Base-by-base conservation (phyloP, 2,888 invertebrate species). In the Thumatha senex region DNA sequence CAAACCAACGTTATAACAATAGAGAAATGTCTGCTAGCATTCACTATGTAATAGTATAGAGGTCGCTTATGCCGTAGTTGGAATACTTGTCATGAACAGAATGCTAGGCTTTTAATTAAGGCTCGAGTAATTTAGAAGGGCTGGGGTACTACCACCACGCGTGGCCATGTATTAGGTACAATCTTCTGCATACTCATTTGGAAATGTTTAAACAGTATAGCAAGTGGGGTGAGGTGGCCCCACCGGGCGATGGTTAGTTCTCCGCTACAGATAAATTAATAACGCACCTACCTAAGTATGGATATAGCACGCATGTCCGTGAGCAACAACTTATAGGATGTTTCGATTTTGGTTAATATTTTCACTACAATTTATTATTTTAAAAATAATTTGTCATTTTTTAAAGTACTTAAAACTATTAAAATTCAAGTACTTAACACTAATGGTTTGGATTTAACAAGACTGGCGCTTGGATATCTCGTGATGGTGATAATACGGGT, bases 91-190 rank as follows among this genome's bases (percentile, higher is more conserved):
- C 90, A 86, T 86, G 87, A 84, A 82, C 89, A 86, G 85, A 87
- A 89, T 88, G 82, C 87, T 84, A 79, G 82, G 87, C 84, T 88
- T 90, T 90, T 90, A 90, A 90, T 90, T 90, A 90, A 90, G 84
- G 84, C 86, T 78, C 75, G 70, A 85, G 90, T 90, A 90, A 89
- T 89, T 90, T 88, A 89, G 82, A 82, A 81, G 81, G 84, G 78
- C 79, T 72, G 78, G 82, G 76, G 72, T 63, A 54, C 70, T 63
- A 64, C 70, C 68, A 67, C 78, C 76, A 78, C 78, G 81, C 80
- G 70, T 81, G 84, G 79, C 82, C 82, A 81, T 84, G 84, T 86
- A 80, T 84, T 80, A 82, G 80, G 80, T 74, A 82, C 79, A 85
- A 82, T 86, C 84, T 86, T 85, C 84, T 87, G 90, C 89, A 89